Conservation (phyloP, 2,113 vertebrate species). For the Rafetus swinhoei region DNA sequence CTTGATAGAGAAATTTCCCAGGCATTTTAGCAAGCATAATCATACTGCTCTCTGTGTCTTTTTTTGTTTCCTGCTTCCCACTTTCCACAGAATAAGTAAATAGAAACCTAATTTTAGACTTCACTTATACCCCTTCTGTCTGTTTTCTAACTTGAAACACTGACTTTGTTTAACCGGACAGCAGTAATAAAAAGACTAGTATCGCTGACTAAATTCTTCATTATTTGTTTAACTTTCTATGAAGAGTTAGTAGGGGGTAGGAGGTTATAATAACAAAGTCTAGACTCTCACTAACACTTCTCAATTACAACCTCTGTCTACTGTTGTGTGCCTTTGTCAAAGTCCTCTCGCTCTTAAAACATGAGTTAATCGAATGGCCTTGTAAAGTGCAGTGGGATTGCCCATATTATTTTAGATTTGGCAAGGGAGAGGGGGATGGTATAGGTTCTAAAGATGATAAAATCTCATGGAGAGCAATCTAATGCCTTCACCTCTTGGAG, state of each 20-base stretch:
- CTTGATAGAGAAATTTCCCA: neutral
- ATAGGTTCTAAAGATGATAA: neutral
- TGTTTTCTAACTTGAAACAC: neutral
- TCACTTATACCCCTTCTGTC: neutral
- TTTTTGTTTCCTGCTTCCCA: neutral
- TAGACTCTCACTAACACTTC: neutral
- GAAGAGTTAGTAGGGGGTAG: neutral
- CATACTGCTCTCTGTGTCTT: neutral
- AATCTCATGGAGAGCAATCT: neutral
- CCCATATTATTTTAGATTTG: neutral
- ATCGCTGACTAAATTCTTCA: neutral
- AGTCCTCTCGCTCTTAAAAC: neutral
- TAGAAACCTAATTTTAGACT: neutral
- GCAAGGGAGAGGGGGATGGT: too few species aligned
- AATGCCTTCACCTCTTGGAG: neutral
- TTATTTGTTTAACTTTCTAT: neutral
- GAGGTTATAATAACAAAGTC: neutral
- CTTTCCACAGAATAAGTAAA: neutral
- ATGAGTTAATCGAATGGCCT: neutral
- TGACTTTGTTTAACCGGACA: neutral
- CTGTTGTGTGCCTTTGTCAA: neutral
- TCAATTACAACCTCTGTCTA: neutral
- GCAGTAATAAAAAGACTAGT: neutral
- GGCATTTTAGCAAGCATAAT: neutral
- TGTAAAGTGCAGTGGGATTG: too few species aligned